A percentile compares a stretch with the other conserved stretches of the same genome.
Evolutionary conservation across 2,888 invertebrate genomes (phyloP).

Genomic region (Cheilosia pagana): DNA sequence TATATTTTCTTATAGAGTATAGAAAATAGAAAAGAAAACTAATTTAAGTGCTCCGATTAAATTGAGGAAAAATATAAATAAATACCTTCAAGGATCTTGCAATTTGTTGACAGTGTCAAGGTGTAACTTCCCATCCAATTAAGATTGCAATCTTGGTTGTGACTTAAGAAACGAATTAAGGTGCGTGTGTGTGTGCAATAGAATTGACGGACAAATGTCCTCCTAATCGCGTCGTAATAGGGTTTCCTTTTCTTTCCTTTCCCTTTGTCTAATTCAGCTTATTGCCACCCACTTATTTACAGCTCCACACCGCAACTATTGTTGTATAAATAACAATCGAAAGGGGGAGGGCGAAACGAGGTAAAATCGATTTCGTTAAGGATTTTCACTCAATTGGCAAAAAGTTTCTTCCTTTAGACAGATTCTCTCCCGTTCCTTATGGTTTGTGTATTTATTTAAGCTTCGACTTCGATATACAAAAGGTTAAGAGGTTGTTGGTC

Average conservation of each 20-base stretch:
- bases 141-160: conserved; percentile 55
- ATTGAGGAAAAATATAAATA: background rate
- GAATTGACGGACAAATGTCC: conserved; percentile 56
- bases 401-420: conserved; percentile 37
- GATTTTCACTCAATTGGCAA: conserved; percentile 73
- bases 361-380: conserved; percentile 67
- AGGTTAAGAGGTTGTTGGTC: conserved; percentile 67
- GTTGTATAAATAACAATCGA: conserved; percentile 59
- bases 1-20: conserved; percentile 18
- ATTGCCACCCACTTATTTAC: conserved; percentile 42
- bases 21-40: background rate
- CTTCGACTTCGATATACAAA: conserved; percentile 35
- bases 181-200: conserved; percentile 2
- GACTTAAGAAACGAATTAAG: conserved; percentile 10
- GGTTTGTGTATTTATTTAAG: conserved; percentile 52
- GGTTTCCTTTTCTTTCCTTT: conserved; percentile 1
- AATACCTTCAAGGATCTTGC: background rate
- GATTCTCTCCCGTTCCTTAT: conserved; percentile 1
- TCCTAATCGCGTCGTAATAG: conserved; percentile 58
- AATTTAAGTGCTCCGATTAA: conserved; percentile 53
- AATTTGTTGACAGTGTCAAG: conserved; percentile 50
- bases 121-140: conserved; percentile 46
- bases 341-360: background rate
- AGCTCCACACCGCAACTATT: background rate
- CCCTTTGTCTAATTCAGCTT: conserved; percentile 48